These are phyloP conservation scores for Drosophila nigricruria DNA, from an alignment of 2,888 invertebrate genomes.

Conservation along the genomic window DNA sequence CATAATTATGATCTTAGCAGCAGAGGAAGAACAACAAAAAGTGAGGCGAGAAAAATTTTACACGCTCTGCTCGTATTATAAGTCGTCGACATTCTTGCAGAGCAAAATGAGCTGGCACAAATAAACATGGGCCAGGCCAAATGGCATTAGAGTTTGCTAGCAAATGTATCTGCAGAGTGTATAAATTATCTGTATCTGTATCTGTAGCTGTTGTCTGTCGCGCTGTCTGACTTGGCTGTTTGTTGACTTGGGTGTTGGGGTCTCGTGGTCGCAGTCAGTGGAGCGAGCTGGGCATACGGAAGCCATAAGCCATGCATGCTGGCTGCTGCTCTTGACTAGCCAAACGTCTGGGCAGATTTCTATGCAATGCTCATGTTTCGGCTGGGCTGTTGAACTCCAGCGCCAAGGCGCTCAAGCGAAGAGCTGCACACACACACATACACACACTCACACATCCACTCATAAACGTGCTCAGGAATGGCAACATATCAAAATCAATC, in stretches of 20 bases:
- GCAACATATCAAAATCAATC: slow-evolving; percentile 62
- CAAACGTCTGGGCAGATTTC: slow-evolving; percentile 56
- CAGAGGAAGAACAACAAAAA: background rate
- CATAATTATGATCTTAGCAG: slow-evolving; percentile 49
- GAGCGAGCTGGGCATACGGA: slow-evolving; percentile 71
- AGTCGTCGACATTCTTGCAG: slow-evolving; percentile 75
- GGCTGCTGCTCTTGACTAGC: slow-evolving; percentile 18
- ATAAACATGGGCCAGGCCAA: slow-evolving; percentile 51
- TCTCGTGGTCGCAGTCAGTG: slow-evolving; percentile 59
- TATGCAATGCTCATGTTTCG: slow-evolving; percentile 62
- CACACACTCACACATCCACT: background rate
- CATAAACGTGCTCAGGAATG: slow-evolving; percentile 53
- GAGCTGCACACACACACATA: slow-evolving; percentile 31
- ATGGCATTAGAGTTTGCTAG: slow-evolving; percentile 67
- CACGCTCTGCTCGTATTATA: slow-evolving; percentile 76
- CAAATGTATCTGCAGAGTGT: slow-evolving; percentile 6
- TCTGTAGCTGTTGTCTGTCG: slow-evolving; percentile 28
- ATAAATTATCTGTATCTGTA: slow-evolving; percentile 8
- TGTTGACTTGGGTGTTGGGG: slow-evolving; percentile 45
- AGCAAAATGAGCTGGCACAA: slow-evolving; percentile 71
- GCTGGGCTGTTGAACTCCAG: slow-evolving; percentile 72
- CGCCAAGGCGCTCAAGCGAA: slow-evolving; percentile 38
- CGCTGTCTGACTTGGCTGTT: slow-evolving; percentile 19
- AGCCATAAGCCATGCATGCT: slow-evolving; percentile 69
- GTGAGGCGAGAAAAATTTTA: slow-evolving; percentile 46